phyloP scores from a whole-genome alignment of 2,113 vertebrate genomes.

The Zosterops lateralis region DNA sequence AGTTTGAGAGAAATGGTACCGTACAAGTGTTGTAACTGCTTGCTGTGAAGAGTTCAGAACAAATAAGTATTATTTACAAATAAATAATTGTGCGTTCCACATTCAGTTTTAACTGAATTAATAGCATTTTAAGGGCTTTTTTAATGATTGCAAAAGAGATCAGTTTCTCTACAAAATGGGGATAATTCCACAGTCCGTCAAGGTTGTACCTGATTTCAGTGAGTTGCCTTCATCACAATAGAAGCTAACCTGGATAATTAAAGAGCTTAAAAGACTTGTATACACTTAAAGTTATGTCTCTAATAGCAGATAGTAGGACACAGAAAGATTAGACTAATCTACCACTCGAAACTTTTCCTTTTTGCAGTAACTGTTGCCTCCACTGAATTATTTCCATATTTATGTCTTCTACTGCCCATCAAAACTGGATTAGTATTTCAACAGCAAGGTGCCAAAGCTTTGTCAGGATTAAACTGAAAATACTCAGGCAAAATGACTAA shows the following conservation, averaged over 20 bases:
- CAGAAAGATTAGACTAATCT: conserved; percentile 38
- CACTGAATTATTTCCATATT: conserved; percentile 32
- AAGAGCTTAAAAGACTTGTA: neutral
- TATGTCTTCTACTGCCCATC: neutral
- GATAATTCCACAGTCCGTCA: neutral
- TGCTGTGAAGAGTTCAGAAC: neutral
- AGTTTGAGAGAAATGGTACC: neutral
- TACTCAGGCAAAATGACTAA: conserved; percentile 10
- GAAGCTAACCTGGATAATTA: conserved; percentile 15
- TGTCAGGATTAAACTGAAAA: conserved; percentile 27
- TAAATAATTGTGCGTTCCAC: neutral
- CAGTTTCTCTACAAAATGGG: neutral
- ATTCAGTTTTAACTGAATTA: neutral
- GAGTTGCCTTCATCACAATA: conserved; percentile 2
- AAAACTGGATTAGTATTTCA: conserved; percentile 40
- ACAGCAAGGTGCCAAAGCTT: conserved; percentile 34
- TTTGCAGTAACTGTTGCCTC: neutral
- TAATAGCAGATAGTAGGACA: conserved; percentile 4
- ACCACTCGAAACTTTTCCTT: neutral
- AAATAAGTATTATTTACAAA: neutral
- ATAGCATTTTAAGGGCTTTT: neutral
- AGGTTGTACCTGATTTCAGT: neutral
- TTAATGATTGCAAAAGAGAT: neutral
- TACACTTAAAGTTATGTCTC: neutral
- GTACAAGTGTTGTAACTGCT: rapidly evolving